Evolutionary conservation across 2,888 invertebrate species (phyloP).

Genomic region (Encarsia formosa): DNA sequence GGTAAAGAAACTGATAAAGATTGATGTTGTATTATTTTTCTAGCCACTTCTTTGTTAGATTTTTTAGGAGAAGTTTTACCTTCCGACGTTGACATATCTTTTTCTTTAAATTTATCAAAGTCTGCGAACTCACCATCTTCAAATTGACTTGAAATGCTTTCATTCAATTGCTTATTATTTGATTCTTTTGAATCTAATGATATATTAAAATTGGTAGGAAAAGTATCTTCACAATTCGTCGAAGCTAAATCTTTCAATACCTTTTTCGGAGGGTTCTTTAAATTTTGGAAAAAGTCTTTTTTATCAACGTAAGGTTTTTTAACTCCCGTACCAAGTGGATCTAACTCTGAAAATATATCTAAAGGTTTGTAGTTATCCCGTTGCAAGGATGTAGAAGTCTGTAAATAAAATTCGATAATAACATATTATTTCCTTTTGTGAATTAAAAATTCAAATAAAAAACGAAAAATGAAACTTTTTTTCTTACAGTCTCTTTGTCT

Average conservation of each 20-base stretch:
- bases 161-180: slow-evolving; percentile 22
- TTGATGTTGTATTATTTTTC: slow-evolving; percentile 54
- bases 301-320: slow-evolving; percentile 91
- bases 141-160: slow-evolving; percentile 46
- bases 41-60: slow-evolving; percentile 30
- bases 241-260: slow-evolving; percentile 79
- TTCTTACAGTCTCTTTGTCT: slow-evolving; percentile 41
- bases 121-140: slow-evolving; percentile 52
- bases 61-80: slow-evolving; percentile 30
- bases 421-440: neutral
- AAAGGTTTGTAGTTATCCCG: slow-evolving; percentile 46
- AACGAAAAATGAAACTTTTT: neutral
- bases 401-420: slow-evolving; percentile 19
- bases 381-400: slow-evolving; percentile 28
- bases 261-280: slow-evolving; percentile 92
- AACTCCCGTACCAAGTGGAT: slow-evolving; percentile 87
- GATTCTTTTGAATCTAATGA: slow-evolving; percentile 38
- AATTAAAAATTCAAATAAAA: too few species aligned
- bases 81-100: slow-evolving; percentile 25
- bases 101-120: slow-evolving; percentile 38
- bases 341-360: slow-evolving; percentile 90
- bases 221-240: slow-evolving; percentile 43
- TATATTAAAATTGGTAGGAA: slow-evolving; percentile 44
- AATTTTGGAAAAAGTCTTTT: slow-evolving; percentile 93
- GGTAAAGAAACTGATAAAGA: slow-evolving; percentile 68